These are phyloP conservation scores for Aspidoscelis tigris DNA, from an alignment of 2,113 vertebrate species.

Conservation along the genomic window DNA sequence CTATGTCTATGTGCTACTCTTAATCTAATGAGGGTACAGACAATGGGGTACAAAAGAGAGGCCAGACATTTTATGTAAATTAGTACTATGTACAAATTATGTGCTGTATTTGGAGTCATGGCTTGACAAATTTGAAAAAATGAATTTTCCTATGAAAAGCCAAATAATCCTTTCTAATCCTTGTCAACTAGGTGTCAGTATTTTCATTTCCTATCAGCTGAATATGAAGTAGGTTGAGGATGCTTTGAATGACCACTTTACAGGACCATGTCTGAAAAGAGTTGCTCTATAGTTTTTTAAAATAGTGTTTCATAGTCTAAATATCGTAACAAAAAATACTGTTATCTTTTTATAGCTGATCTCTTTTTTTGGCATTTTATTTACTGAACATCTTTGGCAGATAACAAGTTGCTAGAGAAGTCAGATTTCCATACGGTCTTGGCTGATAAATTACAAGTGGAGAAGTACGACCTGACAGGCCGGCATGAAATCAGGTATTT, in stretches of 20 bases:
- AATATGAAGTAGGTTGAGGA: not conserved
- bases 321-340: not conserved
- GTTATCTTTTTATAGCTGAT: not conserved
- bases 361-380: not conserved
- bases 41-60: too few relatives aligned
- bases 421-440: conserved; percentile 92
- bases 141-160: not conserved
- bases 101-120: not conserved
- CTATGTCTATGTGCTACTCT: too few relatives aligned
- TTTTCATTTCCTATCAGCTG: not conserved
- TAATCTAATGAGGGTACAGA: too few relatives aligned
- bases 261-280: not conserved
- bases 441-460: conserved; percentile 90
- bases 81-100: not conserved
- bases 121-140: not conserved
- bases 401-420: conserved; percentile 94
- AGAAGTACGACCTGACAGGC: conserved; percentile 91
- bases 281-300: not conserved
- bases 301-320: not conserved
- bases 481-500: conserved; percentile 90
- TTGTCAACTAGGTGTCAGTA: not conserved
- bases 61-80: too few relatives aligned
- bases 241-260: not conserved
- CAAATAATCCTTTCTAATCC: not conserved
- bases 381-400: conserved; percentile 66